A percentile compares a stretch with the other conserved stretches of the same genome.
These are phyloP conservation scores for Halichoerus grypus DNA, from an alignment of 2,113 vertebrate genomes.

Conservation along the genomic window DNA sequence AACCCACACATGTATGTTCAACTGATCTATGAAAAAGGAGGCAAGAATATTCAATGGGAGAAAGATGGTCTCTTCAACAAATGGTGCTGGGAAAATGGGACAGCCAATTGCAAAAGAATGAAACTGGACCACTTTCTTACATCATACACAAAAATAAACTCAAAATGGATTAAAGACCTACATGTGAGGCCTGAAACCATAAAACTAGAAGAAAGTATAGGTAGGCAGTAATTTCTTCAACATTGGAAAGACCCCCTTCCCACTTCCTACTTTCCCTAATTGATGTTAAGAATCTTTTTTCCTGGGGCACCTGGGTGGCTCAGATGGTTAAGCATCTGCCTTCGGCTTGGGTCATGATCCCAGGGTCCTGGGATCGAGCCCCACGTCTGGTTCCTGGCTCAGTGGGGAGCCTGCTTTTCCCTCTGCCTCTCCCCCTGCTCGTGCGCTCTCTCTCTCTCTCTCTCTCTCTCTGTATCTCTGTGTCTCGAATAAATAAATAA, in stretches of 20 bases:
- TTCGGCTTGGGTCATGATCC: no score
- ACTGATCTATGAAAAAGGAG: not conserved
- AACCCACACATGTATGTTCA: not conserved
- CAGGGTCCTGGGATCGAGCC: no score
- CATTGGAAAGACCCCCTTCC: not conserved
- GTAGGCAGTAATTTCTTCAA: not conserved
- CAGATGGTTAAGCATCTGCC: no score
- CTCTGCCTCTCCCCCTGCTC: no score
- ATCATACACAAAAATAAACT: not conserved
- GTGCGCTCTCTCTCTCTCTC: no score
- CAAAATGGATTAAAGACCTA: not conserved
- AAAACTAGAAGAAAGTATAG: not conserved
- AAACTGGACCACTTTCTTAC: not conserved
- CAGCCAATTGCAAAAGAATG: not conserved
- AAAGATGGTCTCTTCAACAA: not conserved
- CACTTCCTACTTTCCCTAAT: not conserved
- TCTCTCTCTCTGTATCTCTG: no score
- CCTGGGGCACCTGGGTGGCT: no score
- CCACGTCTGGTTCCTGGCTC: no score
- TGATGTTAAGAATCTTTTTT: not conserved
- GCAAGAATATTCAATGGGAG: not conserved
- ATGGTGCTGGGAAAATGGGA: not conserved
- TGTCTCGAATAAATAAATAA: no score
- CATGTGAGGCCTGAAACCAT: not conserved
- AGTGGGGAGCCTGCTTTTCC: no score